phyloP scores from a whole-genome alignment of 2,888 invertebrate species.

The Lasiommata megera region DNA sequence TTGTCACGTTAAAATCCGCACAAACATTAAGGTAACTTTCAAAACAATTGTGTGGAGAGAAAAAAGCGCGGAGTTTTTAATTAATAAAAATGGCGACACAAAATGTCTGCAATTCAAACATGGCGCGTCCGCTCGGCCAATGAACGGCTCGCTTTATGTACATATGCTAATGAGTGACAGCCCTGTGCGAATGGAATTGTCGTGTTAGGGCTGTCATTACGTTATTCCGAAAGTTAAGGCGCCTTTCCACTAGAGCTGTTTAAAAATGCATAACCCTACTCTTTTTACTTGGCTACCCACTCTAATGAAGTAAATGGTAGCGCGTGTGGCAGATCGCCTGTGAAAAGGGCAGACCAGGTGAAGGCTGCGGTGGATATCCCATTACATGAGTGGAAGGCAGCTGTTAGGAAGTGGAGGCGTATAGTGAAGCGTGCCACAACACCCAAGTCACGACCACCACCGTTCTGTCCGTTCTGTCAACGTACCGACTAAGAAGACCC shows the following conservation, averaged over 20 bases:
- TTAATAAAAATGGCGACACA: slow-evolving; percentile 71
- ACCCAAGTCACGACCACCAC: no score
- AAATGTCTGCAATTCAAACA: slow-evolving; percentile 67
- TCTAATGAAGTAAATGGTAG: no score
- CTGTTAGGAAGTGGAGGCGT: no score
- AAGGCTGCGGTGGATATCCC: no score
- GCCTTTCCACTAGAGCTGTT: neutral
- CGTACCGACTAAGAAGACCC: no score
- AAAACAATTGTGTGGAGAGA: slow-evolving; percentile 47
- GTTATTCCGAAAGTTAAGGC: slow-evolving; percentile 52
- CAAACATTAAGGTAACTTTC: slow-evolving; percentile 52
- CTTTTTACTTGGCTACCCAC: no score
- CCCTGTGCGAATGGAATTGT: slow-evolving; percentile 75
- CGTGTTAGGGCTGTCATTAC: slow-evolving; percentile 74
- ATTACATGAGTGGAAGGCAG: no score
- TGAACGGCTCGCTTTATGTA: slow-evolving; percentile 66
- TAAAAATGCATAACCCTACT: no score
- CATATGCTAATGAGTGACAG: slow-evolving; percentile 78
- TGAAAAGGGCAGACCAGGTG: no score
- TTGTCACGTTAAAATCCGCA: slow-evolving; percentile 34
- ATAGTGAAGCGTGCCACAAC: no score
- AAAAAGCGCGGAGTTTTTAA: slow-evolving; percentile 58
- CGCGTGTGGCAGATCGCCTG: no score
- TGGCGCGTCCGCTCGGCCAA: slow-evolving; percentile 53
- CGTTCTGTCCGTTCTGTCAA: no score